phyloP scores from a whole-genome alignment of 2,113 vertebrate species.

The Heptranchias perlo region DNA sequence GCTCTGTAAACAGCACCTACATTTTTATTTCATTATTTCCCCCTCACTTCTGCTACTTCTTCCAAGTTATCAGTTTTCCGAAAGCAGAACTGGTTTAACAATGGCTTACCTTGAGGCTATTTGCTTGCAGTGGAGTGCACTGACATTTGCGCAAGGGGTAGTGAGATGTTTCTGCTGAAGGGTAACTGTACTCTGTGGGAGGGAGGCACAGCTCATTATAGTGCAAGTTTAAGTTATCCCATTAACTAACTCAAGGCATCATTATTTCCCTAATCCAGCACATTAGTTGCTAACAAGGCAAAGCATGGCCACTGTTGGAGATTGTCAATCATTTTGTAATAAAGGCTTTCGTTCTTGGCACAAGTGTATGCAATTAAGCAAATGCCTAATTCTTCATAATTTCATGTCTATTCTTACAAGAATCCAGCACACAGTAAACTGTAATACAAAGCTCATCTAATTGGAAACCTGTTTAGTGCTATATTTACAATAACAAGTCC shows the following conservation, averaged over 20 bases:
- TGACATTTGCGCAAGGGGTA: neutral
- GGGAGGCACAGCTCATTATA: neutral
- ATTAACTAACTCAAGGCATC: neutral
- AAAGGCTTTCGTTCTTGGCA: neutral
- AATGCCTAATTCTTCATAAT: neutral
- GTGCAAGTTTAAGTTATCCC: neutral
- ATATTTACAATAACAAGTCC: neutral
- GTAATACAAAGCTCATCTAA: neutral
- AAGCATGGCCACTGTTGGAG: neutral
- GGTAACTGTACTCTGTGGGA: neutral
- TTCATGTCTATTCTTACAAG: neutral
- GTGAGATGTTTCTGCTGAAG: neutral
- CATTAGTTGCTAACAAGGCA: neutral
- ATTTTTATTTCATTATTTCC: neutral
- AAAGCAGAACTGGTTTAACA: neutral
- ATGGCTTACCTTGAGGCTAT: neutral
- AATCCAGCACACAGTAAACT: neutral
- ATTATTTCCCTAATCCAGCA: neutral
- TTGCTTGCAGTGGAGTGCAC: neutral
- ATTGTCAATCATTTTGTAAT: neutral
- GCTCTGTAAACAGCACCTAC: neutral
- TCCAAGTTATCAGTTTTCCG: neutral
- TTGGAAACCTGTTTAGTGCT: neutral
- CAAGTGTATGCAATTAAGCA: neutral
- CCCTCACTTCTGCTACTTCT: neutral